Evolutionary conservation across 2,113 vertebrate genomes (phyloP).

Genomic region (Pachycephala philippinensis): DNA sequence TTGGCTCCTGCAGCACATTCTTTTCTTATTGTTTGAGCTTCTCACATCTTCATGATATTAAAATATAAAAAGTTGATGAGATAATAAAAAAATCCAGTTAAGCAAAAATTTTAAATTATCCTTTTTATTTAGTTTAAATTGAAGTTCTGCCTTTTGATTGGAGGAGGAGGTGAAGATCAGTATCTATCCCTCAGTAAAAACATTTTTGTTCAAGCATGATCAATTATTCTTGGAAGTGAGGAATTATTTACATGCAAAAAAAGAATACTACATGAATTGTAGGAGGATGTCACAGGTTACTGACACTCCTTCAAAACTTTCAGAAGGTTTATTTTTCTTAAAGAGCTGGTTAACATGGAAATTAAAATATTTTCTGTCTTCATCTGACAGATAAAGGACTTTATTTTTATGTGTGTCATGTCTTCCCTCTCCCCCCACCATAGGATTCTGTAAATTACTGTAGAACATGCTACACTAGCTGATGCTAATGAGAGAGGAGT

Average conservation of each 20-base stretch:
- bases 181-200: constrained; percentile 7
- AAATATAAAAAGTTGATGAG: not conserved
- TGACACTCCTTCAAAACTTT: not conserved
- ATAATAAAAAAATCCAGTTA: not conserved
- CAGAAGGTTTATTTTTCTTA: not conserved
- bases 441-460: not conserved
- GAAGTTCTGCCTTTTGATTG: not conserved
- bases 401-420: not conserved
- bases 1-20: not conserved
- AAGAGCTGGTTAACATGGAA: not conserved
- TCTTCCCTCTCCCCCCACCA: rapidly evolving
- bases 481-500: not conserved
- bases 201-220: not conserved
- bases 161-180: not conserved
- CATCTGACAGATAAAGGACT: not conserved
- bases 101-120: not conserved
- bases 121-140: not conserved
- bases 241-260: not conserved
- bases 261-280: not conserved
- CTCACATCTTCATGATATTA: not conserved
- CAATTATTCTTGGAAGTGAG: not conserved
- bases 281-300: not conserved
- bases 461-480: not conserved
- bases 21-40: not conserved
- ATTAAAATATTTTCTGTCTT: not conserved